These are phyloP conservation scores for Micoletzkya japonica DNA, from an alignment of 2,888 invertebrate genomes.

Conservation along the genomic window DNA sequence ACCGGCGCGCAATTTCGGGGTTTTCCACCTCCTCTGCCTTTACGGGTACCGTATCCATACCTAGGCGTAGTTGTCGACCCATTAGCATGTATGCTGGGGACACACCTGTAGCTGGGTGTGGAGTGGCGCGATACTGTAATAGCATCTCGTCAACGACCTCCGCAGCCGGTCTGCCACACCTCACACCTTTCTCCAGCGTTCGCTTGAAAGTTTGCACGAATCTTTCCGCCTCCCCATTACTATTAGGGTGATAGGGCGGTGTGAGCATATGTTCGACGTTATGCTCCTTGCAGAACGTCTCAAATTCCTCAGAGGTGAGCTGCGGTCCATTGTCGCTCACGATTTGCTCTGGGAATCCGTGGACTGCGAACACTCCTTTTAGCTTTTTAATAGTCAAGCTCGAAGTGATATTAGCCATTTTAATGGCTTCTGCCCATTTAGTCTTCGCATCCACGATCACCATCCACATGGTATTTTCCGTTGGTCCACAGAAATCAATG, in stretches of 20 bases:
- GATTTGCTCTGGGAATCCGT: background rate
- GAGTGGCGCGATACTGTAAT: conserved; percentile 9
- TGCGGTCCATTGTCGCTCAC: conserved; percentile 15
- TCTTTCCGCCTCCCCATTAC: conserved; percentile 15
- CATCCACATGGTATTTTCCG: conserved; percentile 10
- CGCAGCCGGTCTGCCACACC: background rate
- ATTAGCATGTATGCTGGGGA: conserved; percentile 5
- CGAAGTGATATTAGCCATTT: conserved; percentile 14
- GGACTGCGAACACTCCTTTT: background rate
- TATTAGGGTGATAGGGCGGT: conserved; percentile 15
- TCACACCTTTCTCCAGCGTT: background rate
- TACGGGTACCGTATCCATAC: background rate
- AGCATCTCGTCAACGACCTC: background rate
- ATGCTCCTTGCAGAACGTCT: background rate
- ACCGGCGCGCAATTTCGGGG: background rate
- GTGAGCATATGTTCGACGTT: conserved; percentile 7
- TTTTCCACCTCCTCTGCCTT: background rate
- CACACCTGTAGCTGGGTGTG: conserved; percentile 11
- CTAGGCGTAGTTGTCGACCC: background rate
- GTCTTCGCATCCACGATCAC: conserved; percentile 22
- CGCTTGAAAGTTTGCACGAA: conserved; percentile 8
- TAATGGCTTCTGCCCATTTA: conserved; percentile 24
- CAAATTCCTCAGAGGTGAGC: background rate
- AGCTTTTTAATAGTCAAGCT: conserved; percentile 2
- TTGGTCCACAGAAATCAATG: conserved; percentile 18